These are phyloP conservation scores for Cephalopterus ornatus DNA, from an alignment of 2,113 vertebrate species.

Conservation along the genomic window DNA sequence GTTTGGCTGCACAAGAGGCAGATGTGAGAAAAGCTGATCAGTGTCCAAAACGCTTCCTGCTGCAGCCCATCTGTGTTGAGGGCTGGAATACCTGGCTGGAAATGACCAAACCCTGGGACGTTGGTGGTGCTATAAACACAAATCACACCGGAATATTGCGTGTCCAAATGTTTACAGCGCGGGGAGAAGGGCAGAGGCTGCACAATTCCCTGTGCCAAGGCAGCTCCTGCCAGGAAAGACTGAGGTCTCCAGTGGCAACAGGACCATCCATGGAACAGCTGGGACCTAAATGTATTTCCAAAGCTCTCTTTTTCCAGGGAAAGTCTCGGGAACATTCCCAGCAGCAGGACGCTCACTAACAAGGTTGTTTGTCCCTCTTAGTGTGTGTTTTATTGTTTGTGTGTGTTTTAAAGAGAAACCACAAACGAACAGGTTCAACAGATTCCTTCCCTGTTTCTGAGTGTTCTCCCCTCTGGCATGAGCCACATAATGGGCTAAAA, in stretches of 20 bases:
- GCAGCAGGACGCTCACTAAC: not conserved
- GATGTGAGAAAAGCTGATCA: slow-evolving; percentile 9
- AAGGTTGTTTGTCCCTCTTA: not conserved
- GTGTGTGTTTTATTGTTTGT: not conserved
- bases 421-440: not conserved
- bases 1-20: not conserved
- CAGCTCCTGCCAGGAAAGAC: not conserved
- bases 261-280: not conserved
- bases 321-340: not conserved
- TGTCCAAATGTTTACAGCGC: accelerated
- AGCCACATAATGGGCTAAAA: not conserved
- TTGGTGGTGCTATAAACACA: not conserved
- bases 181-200: accelerated
- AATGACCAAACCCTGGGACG: not conserved
- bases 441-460: not conserved
- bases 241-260: accelerated
- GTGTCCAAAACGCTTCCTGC: not conserved
- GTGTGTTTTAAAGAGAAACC: not conserved
- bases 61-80: not conserved
- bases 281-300: not conserved
- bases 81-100: not conserved
- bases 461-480: not conserved
- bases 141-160: accelerated
- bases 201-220: accelerated
- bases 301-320: not conserved